Conservation (phyloP, 2,113 vertebrate species). For the Sorex araneus region DNA sequence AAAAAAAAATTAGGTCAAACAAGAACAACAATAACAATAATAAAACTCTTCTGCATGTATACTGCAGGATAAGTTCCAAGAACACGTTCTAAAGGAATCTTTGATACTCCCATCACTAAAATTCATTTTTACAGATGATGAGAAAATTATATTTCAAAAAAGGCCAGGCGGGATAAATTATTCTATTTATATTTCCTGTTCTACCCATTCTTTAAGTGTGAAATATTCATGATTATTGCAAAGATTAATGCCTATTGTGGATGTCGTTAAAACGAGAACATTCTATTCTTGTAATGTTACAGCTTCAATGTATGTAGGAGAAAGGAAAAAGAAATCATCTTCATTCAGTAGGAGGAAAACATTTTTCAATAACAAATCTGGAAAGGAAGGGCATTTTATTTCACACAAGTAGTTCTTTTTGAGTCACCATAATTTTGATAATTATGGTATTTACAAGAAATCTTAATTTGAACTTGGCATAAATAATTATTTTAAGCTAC, state of each 20-base stretch:
- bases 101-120: slow-evolving; percentile 4
- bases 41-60: neutral
- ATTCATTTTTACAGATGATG: slow-evolving; percentile 51
- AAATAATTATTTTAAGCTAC: slow-evolving; percentile 75
- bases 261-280: slow-evolving; percentile 67
- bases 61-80: neutral
- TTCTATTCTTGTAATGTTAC: slow-evolving; percentile 68
- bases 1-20: slow-evolving; percentile 16
- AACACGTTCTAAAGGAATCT: neutral
- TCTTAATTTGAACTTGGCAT: slow-evolving; percentile 73
- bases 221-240: slow-evolving; percentile 46
- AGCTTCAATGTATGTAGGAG: slow-evolving; percentile 61
- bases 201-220: slow-evolving; percentile 53
- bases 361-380: slow-evolving; percentile 42
- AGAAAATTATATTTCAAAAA: slow-evolving; percentile 61
- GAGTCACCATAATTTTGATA: slow-evolving; percentile 9
- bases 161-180: slow-evolving; percentile 34
- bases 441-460: slow-evolving; percentile 64
- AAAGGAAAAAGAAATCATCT: slow-evolving; percentile 70
- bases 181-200: slow-evolving; percentile 40
- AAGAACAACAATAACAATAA: neutral
- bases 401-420: slow-evolving; percentile 60
- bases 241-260: slow-evolving; percentile 53
- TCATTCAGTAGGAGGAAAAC: slow-evolving; percentile 54
- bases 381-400: slow-evolving; percentile 68